Percentiles rank a stretch among this genome's conserved stretches.
Evolutionary conservation across 2,113 vertebrate genomes (phyloP).

Genomic region (Ptychochromis oligacanthus): DNA sequence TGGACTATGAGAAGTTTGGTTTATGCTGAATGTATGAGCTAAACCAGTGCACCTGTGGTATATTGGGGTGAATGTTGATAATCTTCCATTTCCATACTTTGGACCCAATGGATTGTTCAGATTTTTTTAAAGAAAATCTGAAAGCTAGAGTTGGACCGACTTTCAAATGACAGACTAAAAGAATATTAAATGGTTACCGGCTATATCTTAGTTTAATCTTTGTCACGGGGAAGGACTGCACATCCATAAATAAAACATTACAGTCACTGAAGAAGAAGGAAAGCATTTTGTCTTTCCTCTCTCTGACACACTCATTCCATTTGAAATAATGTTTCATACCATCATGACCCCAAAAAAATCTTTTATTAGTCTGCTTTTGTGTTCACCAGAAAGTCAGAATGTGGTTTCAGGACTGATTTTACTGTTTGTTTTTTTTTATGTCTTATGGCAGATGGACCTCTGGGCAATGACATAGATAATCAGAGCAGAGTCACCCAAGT

Average conservation of each 20-base stretch:
- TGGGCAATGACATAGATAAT: conserved; percentile 35
- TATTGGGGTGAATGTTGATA: neutral
- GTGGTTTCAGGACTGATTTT: neutral
- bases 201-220: neutral
- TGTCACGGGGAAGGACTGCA: neutral
- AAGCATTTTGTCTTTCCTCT: neutral
- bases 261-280: neutral
- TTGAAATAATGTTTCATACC: neutral
- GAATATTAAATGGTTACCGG: neutral
- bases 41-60: rapidly evolving
- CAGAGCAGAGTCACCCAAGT: conserved; percentile 47
- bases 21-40: neutral
- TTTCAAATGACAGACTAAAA: neutral
- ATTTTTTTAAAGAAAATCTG: neutral
- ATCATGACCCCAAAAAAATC: neutral
- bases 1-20: too few relatives aligned
- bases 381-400: neutral
- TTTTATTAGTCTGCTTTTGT: neutral
- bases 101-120: rapidly evolving
- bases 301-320: neutral
- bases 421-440: neutral
- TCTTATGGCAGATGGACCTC: conserved; percentile 42
- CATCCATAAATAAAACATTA: neutral
- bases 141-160: neutral
- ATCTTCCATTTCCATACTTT: neutral